Evolutionary conservation across 2,113 vertebrate species (phyloP).

Genomic region (Bagarius yarrelli): DNA sequence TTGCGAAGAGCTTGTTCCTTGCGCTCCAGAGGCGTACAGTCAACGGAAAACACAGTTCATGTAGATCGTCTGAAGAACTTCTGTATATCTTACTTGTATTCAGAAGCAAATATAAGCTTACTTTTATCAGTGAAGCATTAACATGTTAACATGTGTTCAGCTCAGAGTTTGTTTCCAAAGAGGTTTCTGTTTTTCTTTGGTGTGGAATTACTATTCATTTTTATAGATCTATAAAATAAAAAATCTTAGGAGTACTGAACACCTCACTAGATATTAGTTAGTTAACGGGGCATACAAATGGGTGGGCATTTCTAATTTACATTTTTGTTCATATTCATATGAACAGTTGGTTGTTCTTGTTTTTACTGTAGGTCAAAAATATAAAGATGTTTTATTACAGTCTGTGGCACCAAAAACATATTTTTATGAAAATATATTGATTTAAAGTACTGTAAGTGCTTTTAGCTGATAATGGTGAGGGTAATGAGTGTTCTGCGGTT

Average conservation of each 20-base stretch:
- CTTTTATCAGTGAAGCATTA: too few species aligned
- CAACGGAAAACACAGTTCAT: too few species aligned
- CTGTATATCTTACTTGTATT: too few species aligned
- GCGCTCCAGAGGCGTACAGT: too few species aligned
- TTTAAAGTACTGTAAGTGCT: not conserved
- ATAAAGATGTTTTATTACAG: not conserved
- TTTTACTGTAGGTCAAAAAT: not conserved
- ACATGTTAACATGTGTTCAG: not conserved
- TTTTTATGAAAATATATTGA: not conserved
- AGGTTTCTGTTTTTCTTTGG: not conserved
- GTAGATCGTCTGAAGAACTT: too few species aligned
- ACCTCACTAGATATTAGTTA: not conserved
- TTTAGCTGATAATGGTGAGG: slow-evolving; percentile 13
- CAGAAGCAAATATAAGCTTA: too few species aligned
- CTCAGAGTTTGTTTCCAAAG: not conserved
- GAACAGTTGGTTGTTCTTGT: not conserved
- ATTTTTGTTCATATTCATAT: not conserved
- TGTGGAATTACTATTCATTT: not conserved
- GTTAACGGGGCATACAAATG: not conserved
- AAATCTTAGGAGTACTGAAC: not conserved
- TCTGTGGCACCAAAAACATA: not conserved
- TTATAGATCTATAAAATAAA: not conserved
- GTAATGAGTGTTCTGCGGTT: slow-evolving; percentile 24
- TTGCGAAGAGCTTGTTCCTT: too few species aligned
- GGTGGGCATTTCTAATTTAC: not conserved